These are phyloP conservation scores for Andricus grossulariae DNA, from an alignment of 1,140 invertebrate species.

Conservation along the genomic window DNA sequence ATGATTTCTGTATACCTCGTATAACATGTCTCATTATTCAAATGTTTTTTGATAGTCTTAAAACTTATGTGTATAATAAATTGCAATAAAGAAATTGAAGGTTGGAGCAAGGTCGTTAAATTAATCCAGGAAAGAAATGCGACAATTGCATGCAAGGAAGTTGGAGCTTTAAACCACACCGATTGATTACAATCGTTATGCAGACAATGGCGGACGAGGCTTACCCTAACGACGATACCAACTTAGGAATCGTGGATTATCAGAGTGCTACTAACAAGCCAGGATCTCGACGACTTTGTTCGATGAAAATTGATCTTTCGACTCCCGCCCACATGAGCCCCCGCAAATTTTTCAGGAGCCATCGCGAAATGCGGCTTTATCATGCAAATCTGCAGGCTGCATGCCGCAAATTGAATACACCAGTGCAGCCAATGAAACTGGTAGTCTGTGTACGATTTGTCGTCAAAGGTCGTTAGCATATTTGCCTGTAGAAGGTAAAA, in stretches of 20 bases:
- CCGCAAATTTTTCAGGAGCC: slow-evolving; percentile 43
- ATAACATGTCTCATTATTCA: too few relatives aligned
- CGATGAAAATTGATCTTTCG: slow-evolving; percentile 58
- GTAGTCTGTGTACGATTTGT: slow-evolving; percentile 12
- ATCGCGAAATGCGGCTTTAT: slow-evolving; percentile 54
- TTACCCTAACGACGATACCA: slow-evolving; percentile 58
- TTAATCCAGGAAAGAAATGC: neutral
- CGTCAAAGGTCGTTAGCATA: slow-evolving; percentile 19
- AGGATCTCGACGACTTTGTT: slow-evolving; percentile 44
- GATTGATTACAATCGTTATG: slow-evolving; percentile 69
- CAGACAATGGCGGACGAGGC: slow-evolving; percentile 61
- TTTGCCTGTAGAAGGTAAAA: neutral
- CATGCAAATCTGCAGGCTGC: slow-evolving; percentile 53
- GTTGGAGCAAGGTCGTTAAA: neutral
- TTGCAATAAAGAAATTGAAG: slow-evolving; percentile 37
- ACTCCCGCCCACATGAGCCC: slow-evolving; percentile 49
- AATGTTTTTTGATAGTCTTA: too few relatives aligned
- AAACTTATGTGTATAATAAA: too few relatives aligned
- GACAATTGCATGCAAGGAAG: neutral
- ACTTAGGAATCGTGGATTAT: slow-evolving; percentile 56
- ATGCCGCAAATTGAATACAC: slow-evolving; percentile 40
- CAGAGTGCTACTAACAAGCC: slow-evolving; percentile 47
- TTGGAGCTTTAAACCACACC: slow-evolving; percentile 53
- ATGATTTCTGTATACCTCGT: too few relatives aligned
- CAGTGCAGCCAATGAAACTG: slow-evolving; percentile 11